Evolutionary conservation across 2,113 vertebrate species (phyloP).

Genomic region (Myiozetetes cayanensis): DNA sequence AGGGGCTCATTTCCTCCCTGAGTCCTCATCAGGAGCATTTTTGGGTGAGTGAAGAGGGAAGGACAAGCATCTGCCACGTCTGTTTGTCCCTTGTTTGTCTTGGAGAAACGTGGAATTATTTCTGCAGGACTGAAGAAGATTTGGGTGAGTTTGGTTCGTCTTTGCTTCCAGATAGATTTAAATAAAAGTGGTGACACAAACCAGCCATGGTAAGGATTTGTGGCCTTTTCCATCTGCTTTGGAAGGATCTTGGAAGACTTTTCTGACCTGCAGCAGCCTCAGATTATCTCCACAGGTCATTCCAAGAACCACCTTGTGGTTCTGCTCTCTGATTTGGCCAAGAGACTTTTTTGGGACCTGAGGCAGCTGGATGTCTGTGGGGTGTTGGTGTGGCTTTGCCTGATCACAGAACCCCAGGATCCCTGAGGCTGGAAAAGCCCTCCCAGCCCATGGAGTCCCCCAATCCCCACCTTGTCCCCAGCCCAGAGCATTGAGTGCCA

Average conservation of each 20-base stretch:
- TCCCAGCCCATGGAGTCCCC: not conserved
- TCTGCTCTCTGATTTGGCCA: not conserved
- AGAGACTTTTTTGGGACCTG: not conserved
- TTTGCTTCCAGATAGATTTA: rapidly evolving
- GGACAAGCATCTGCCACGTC: not conserved
- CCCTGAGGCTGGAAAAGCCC: not conserved
- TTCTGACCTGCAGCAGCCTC: not conserved
- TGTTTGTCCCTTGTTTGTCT: not conserved
- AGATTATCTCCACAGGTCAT: not conserved
- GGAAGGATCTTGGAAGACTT: not conserved
- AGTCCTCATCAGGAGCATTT: not conserved
- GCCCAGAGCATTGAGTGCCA: not conserved
- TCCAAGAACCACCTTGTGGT: not conserved
- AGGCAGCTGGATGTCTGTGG: not conserved
- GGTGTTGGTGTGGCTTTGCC: not conserved
- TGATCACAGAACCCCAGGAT: not conserved
- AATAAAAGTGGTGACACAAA: rapidly evolving
- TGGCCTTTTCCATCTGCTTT: not conserved
- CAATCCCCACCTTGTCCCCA: not conserved
- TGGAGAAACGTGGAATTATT: rapidly evolving
- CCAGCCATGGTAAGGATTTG: not conserved
- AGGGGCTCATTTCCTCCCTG: not conserved
- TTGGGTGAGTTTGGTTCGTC: not conserved
- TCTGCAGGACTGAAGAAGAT: not conserved
- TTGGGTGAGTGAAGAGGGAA: not conserved